Conservation (phyloP, 2,797 vertebrate species). For the Pangasius sanitwongsei region DNA sequence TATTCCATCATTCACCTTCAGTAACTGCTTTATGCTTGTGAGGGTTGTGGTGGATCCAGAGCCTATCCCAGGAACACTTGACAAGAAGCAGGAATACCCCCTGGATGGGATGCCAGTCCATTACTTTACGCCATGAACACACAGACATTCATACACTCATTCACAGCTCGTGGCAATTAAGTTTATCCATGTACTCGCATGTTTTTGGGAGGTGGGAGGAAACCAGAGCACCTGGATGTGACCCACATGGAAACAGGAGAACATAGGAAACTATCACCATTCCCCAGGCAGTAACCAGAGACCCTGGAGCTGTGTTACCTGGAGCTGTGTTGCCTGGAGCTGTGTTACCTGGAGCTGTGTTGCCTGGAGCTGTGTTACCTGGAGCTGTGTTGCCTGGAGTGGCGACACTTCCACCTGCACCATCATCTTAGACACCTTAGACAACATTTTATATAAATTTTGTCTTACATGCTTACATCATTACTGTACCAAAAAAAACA, state of each 20-base stretch:
- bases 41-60: not conserved
- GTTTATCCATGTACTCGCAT: not conserved
- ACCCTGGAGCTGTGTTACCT: not conserved
- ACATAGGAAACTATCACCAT: not conserved
- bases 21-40: not conserved
- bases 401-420: not conserved
- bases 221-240: no score
- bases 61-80: not conserved
- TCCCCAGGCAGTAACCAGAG: not conserved
- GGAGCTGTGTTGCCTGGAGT: not conserved
- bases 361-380: not conserved
- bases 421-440: not conserved
- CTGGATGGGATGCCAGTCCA: not conserved
- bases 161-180: not conserved
- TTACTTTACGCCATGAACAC: not conserved
- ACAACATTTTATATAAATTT: not conserved
- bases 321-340: not conserved
- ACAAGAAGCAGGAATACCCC: not conserved
- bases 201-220: not conserved
- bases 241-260: not conserved
- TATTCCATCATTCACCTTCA: not conserved
- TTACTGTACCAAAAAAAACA: no score
- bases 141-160: not conserved
- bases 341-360: not conserved
- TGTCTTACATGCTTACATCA: slow-evolving; percentile 66